Base-by-base conservation (phyloP, 2,113 vertebrate species). In the Drymodes brunneopygia region DNA sequence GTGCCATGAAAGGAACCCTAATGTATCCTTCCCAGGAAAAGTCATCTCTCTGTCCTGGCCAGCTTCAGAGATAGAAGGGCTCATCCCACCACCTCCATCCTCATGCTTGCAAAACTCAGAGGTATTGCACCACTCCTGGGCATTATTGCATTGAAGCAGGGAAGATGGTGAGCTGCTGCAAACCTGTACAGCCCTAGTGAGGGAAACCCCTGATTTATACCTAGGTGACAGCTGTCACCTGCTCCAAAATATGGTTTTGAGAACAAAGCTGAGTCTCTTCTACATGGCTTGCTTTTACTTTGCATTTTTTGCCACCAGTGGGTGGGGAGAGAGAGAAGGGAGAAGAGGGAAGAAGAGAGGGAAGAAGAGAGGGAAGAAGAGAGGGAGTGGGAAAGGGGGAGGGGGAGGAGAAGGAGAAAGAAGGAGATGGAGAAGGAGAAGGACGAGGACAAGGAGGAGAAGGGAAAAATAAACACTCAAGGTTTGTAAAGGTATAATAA, bases 351-450 rank as follows among this genome's bases (percentile, higher is more conserved):
- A 35, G 12, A 31, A 13, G 33, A 15, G 20, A 47, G 4, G 42
- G 16, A 33, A 4, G 23, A 11, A 6, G 23, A 10, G 11, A 70
- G 19, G 20, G 12, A 11, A 6, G 20, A 5, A 7, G 13, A 6
- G 16, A 31, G 25, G 15, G 3, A n/a, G 12, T 14, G 7, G 33
- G 1, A 3, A 12, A 24, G 24, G 31, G 22, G 15, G 6, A 6
- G 18, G 18, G 33, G 11, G 28, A 13, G 25, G 20, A 38, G 13
- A 29, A 6, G 12, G 27, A 11, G 33, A 10, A 15, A 12, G 11
- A 42, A 21, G 12, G 60, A 8, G 7, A 28, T 15, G 12, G 23
- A 10, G 11, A 8, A 42, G 21, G 17, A 4, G 14, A 2, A 28
- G 12, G 33, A 9, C 11, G 3, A 35, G 21, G 15, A 13, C 11